Evolutionary conservation across 2,888 invertebrate genomes (phyloP), one percentile per base, ranked within the genome.

Genomic region (Blastobasis lacticolella): DNA sequence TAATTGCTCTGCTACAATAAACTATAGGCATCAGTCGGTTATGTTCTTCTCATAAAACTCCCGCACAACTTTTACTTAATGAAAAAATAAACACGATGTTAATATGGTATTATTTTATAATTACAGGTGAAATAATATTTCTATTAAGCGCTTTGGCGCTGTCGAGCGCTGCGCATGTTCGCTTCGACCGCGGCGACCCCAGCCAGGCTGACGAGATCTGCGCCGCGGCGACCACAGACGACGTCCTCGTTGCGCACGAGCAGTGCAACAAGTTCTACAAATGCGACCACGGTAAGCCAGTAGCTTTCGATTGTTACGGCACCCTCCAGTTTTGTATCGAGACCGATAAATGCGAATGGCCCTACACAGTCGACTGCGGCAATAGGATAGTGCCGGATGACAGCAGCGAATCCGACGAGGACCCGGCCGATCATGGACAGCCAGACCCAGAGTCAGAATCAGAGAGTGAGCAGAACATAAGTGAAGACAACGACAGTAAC

Each of bases 261-360:
- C 56, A 66, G 45, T 70, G 68, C 48, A 57, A 66, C 38, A 54
- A 64, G 37, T 73, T 58, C 48, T 71, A 67, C 37, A 59, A 57
- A 46, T 73, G 73, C 49, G 41, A 45, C 4, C 47, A 54, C 8
- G 69, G 69, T 0, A 44, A 23, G 10, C 67, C 69, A 38, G 60
- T 66, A 5, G 45, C 60, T 3, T 37, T 61, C 3, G 7, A 4
- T 6, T 72, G 71, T 44, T 50, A 54, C 6, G 50, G 46, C 5
- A 48, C 50, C 43, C 56, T 67, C 4, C 46, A 68, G 8, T 72
- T 61, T 45, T 64, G 71, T 51, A 69, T 71, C 9, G 49, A 41
- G 10, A 57, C 5, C 1, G 58, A 61, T 50, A 43, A 40, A 10
- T 72, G 71, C 37, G 67, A 67, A 45, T 72, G 67, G 66, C 59